A percentile compares a stretch with the other conserved stretches of the same genome.
These are phyloP conservation scores for Poecilia latipinna DNA, from an alignment of 2,113 vertebrate genomes.

Conservation along the genomic window DNA sequence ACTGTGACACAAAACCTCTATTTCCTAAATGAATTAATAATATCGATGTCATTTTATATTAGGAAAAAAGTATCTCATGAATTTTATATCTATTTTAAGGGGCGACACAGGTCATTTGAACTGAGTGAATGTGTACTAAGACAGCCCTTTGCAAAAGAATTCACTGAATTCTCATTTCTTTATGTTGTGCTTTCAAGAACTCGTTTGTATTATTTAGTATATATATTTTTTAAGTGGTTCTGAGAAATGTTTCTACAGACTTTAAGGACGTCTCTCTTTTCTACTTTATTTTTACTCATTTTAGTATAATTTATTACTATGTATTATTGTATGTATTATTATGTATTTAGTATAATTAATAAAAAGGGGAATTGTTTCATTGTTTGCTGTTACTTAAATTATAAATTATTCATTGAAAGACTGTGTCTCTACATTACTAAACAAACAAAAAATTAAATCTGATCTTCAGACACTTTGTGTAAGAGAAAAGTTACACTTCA, in stretches of 20 bases:
- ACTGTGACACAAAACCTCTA: conserved; percentile 79
- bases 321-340: no score
- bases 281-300: not conserved
- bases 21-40: conserved; percentile 81
- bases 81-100: conserved; percentile 9
- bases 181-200: not conserved
- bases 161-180: not conserved
- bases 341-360: not conserved
- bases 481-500: no score
- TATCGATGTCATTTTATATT: conserved; percentile 78
- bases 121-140: not conserved
- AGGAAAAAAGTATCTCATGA: conserved; percentile 43
- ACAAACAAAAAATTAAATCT: not conserved
- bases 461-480: not conserved
- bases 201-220: not conserved
- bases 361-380: not conserved
- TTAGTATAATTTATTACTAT: not conserved
- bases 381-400: not conserved
- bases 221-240: not conserved
- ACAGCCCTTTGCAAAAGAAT: not conserved
- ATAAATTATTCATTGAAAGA: not conserved
- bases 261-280: not conserved
- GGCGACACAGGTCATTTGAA: not conserved
- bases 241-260: not conserved
- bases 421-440: not conserved